These are phyloP conservation scores for Parotia lawesii DNA, from an alignment of 2,113 vertebrate species.

Conservation along the genomic window DNA sequence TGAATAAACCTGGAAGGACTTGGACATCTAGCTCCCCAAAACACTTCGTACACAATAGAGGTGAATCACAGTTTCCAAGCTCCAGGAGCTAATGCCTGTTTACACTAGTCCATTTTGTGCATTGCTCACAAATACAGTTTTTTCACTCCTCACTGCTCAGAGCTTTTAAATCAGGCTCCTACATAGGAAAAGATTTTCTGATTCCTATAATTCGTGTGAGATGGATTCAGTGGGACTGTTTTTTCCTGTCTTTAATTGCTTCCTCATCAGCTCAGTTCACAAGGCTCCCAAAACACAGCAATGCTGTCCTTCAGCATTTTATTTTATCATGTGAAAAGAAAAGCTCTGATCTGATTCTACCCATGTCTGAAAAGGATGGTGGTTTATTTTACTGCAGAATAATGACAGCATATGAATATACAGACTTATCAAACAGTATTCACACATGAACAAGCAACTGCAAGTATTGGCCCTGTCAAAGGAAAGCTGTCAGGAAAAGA, in stretches of 20 bases:
- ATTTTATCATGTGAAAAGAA: slow-evolving; percentile 6
- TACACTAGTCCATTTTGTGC: not conserved
- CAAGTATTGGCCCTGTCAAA: not conserved
- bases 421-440: not conserved
- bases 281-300: not conserved
- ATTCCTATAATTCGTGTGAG: slow-evolving; percentile 8
- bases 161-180: not conserved
- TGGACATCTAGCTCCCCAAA: not conserved
- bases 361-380: not conserved
- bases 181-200: slow-evolving; percentile 23
- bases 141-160: not conserved
- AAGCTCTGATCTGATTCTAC: slow-evolving; percentile 21
- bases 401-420: slow-evolving; percentile 2
- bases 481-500: not conserved
- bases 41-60: not conserved
- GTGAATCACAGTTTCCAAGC: not conserved
- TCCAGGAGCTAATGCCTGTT: not conserved
- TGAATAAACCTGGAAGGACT: not conserved
- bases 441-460: not conserved
- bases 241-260: slow-evolving; percentile 61
- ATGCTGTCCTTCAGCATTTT: not conserved
- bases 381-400: not conserved
- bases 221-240: not conserved
- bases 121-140: not conserved
- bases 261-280: slow-evolving; percentile 33